Base-by-base conservation (phyloP, 2,888 invertebrate species). In the Zhuqinia jingwanae region DNA sequence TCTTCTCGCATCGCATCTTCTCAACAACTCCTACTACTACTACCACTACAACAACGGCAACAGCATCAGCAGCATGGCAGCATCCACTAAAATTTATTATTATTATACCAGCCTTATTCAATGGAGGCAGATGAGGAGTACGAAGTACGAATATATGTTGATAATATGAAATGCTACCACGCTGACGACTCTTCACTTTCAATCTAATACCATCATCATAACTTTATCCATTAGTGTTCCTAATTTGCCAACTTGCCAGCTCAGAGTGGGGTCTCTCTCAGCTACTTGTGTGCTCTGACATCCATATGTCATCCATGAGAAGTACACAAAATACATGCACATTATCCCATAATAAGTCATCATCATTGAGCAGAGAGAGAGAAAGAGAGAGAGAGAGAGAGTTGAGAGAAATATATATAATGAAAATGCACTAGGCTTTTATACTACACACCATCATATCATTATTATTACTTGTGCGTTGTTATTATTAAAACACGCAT, bases 201-300 rank as follows among this genome's bases (percentile, higher is more conserved):
- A 76, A 83, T 25, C 58, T 60, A 73, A 78, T 77, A 81, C 53
- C 53, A 81, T 81, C 76, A 73, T 86, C 86, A 81, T 77, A 86
- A 86, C 86, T 86, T 86, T 81, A 86, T 86, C 81, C 86, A 86
- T 87, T 87, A 87, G 78, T 83, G 83, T 60, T 83, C 63, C 87
- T 87, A 87, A 87, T 87, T 87, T 87, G 87, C 87, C 87, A 87
- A 87, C 87, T 87, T 87, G 75, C 77, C 56, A 79, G 79, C 83
- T 63, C 87, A 75, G 47, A 79, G 83, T 87, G 87, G 87, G 87
- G 87, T 87, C 87, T 65, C 42, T 87, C 87, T 65, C 42, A 22
- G 27, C 76, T 77, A 83, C 77, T 83, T 76, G 81, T 70, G 56
- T 75, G 60, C 73, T 76, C 75, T 76, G 76, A 76, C 76, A 76